Conservation (phyloP, 2,888 invertebrate species). For the Platycnemis pennipes region DNA sequence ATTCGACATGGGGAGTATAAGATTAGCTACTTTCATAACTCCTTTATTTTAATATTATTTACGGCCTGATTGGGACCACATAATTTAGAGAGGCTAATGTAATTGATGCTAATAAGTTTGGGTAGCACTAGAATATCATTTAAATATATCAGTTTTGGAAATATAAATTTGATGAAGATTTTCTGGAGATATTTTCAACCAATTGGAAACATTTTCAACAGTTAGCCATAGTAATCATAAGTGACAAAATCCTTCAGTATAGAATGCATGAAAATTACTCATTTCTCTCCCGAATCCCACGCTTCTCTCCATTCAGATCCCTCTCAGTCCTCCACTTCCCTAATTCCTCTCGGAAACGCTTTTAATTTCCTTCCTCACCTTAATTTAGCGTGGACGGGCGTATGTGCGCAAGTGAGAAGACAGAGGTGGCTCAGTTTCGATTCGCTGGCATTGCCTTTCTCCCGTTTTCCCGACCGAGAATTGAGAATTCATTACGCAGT, state of each 20-base stretch:
- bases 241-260: neutral
- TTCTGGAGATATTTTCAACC: too few relatives aligned
- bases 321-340: neutral
- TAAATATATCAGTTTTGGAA: too few relatives aligned
- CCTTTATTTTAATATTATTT: too few relatives aligned
- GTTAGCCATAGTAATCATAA: neutral
- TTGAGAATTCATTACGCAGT: slow-evolving; percentile 12
- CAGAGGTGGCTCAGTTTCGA: neutral
- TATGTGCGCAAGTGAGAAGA: neutral
- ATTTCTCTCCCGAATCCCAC: neutral
- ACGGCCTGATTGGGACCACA: too few relatives aligned
- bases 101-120: too few relatives aligned
- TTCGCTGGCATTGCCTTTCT: neutral
- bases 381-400: neutral
- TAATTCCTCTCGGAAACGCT: neutral
- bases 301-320: neutral
- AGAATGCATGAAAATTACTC: neutral
- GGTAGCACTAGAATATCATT: too few relatives aligned
- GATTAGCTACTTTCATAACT: too few relatives aligned
- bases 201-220: too few relatives aligned
- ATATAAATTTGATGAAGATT: too few relatives aligned
- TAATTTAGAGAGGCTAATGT: too few relatives aligned
- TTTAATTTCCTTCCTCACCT: neutral
- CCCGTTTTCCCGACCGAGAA: neutral
- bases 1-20: too few relatives aligned